These are phyloP conservation scores for Petrolisthes cinctipes DNA, from an alignment of 2,888 invertebrate genomes.

Conservation along the genomic window DNA sequence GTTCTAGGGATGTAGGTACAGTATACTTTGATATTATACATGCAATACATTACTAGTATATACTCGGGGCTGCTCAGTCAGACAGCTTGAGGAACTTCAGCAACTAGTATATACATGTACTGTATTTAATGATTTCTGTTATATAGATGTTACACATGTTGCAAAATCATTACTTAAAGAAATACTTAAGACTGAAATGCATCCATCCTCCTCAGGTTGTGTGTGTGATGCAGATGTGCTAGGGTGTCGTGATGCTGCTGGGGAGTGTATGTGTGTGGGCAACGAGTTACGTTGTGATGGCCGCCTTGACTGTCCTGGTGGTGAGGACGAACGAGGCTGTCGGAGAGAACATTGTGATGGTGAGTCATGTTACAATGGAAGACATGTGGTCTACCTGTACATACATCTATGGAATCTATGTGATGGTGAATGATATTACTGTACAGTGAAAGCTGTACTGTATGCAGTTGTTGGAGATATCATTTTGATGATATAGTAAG, in stretches of 20 bases:
- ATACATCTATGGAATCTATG: not conserved
- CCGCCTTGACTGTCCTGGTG: slow-evolving; percentile 42
- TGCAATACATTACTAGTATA: too few species aligned
- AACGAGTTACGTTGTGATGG: slow-evolving; percentile 45
- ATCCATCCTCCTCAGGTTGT: slow-evolving; percentile 32
- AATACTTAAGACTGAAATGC: not conserved
- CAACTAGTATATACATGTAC: too few species aligned
- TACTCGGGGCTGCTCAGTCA: too few species aligned
- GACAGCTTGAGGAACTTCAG: too few species aligned
- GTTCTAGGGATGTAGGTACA: too few species aligned
- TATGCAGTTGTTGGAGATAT: too few species aligned
- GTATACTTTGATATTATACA: too few species aligned
- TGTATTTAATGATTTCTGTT: too few species aligned
- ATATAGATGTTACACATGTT: too few species aligned
- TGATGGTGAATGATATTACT: not conserved
- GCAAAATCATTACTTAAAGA: not conserved
- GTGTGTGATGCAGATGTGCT: slow-evolving; percentile 37
- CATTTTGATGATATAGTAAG: too few species aligned
- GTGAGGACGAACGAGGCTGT: slow-evolving; percentile 53
- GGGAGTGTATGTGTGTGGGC: slow-evolving; percentile 50
- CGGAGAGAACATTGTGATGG: slow-evolving; percentile 32
- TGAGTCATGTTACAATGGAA: not conserved
- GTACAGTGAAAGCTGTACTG: not conserved
- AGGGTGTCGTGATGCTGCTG: slow-evolving; percentile 38
- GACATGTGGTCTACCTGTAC: not conserved